Conservation (phyloP, 2,113 vertebrate species). For the Macroglossus sobrinus region DNA sequence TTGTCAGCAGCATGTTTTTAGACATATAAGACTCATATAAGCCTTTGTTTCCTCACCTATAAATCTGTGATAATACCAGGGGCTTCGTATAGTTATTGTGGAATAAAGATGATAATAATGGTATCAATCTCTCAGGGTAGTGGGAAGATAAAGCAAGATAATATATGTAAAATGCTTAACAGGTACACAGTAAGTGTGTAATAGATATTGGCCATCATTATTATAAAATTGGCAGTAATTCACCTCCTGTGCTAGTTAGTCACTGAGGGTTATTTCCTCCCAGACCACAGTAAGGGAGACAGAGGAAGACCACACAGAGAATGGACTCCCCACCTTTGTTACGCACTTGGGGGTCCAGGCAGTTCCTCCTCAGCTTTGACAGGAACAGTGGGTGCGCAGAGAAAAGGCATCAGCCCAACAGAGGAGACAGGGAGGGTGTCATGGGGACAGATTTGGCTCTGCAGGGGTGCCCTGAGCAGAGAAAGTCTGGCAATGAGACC, state of each 20-base stretch:
- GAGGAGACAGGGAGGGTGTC: fast-evolving
- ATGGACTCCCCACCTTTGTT: neutral
- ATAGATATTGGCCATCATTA: neutral
- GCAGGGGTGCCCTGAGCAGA: neutral
- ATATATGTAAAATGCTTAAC: neutral
- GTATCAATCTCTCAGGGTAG: neutral
- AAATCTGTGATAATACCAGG: neutral
- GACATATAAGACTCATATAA: neutral
- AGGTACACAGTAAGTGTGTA: neutral
- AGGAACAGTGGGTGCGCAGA: neutral
- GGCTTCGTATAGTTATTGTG: neutral
- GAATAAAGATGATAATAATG: neutral
- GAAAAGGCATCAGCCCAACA: neutral
- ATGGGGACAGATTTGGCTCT: neutral
- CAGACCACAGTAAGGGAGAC: fast-evolving
- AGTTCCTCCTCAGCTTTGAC: neutral
- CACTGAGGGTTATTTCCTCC: neutral
- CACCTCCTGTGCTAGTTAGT: neutral
- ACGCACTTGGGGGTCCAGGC: neutral
- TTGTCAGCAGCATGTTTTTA: neutral
- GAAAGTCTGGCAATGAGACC: neutral
- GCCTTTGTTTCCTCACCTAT: neutral
- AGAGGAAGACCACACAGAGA: neutral
- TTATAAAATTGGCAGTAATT: neutral
- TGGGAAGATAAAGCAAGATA: neutral